Evolutionary conservation across 2,888 invertebrate species (phyloP).

Genomic region (Cactoblastis cactorum): DNA sequence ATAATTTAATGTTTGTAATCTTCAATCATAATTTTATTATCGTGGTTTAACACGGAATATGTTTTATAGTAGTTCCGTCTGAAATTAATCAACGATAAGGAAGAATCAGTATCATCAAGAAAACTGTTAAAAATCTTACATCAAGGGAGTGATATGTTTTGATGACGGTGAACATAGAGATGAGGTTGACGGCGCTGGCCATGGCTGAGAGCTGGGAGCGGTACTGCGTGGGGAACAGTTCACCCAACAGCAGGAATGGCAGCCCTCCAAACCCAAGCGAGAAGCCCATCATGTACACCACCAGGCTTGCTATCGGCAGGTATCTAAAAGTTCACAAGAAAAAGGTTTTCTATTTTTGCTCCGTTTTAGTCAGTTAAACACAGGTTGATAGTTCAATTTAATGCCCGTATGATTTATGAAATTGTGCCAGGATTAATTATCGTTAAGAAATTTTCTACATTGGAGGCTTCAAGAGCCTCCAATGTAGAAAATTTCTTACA

Average conservation of each 20-base stretch:
- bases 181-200: constrained; percentile 75
- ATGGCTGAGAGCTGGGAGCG: constrained; percentile 76
- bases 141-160: constrained; percentile 76
- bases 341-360: background rate
- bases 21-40: no score
- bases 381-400: no score
- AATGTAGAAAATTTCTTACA: no score
- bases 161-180: constrained; percentile 78
- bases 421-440: no score
- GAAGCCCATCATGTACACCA: constrained; percentile 80
- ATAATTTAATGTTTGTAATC: no score
- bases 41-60: no score
- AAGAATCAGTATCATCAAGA: background rate
- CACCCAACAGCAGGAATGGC: constrained; percentile 81
- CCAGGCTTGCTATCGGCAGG: constrained; percentile 76
- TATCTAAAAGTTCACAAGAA: constrained; percentile 45
- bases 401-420: no score
- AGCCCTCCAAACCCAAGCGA: constrained; percentile 82
- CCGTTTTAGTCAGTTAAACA: no score
- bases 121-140: constrained; percentile 33
- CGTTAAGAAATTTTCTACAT: no score
- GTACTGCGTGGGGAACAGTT: constrained; percentile 79
- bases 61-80: no score
- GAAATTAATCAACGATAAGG: no score
- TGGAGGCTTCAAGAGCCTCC: no score